Conservation (phyloP, 2,888 invertebrate species). For the Rhamnusium bicolor region DNA sequence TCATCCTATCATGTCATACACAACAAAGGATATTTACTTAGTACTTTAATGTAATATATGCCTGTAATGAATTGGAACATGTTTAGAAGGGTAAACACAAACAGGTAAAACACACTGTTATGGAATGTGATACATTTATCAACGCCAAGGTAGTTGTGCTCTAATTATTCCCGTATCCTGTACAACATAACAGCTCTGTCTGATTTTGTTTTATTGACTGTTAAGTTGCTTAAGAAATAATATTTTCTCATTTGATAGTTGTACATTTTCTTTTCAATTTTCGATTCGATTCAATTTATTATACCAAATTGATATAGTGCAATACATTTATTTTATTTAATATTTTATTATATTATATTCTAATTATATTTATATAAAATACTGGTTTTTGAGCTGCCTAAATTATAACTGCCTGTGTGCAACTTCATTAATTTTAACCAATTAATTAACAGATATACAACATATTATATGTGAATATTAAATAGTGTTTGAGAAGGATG, state of each 20-base stretch:
- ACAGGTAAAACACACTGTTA: conserved; percentile 13
- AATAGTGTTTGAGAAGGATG: too few relatives aligned
- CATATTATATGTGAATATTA: too few relatives aligned
- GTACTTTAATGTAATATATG: not conserved
- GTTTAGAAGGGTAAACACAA: conserved; percentile 20
- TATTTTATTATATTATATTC: too few relatives aligned
- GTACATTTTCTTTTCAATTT: not conserved
- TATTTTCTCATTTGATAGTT: not conserved
- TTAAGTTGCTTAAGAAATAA: not conserved
- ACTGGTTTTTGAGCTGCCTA: too few relatives aligned
- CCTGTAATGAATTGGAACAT: not conserved
- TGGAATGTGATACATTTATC: conserved; percentile 28
- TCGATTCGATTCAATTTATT: too few relatives aligned
- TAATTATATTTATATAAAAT: too few relatives aligned
- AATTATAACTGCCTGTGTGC: too few relatives aligned
- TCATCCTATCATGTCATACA: not conserved
- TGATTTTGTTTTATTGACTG: not conserved
- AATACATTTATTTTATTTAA: too few relatives aligned
- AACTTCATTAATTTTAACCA: too few relatives aligned
- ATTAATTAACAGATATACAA: too few relatives aligned
- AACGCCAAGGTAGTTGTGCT: conserved; percentile 31
- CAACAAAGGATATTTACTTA: not conserved
- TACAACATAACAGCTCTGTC: not conserved
- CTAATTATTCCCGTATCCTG: conserved; percentile 27
- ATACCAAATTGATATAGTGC: too few relatives aligned